Evolutionary conservation across 2,888 invertebrate genomes (phyloP), one percentile per base, ranked within the genome.

Genomic region (Hirtodrosophila trivittata): DNA sequence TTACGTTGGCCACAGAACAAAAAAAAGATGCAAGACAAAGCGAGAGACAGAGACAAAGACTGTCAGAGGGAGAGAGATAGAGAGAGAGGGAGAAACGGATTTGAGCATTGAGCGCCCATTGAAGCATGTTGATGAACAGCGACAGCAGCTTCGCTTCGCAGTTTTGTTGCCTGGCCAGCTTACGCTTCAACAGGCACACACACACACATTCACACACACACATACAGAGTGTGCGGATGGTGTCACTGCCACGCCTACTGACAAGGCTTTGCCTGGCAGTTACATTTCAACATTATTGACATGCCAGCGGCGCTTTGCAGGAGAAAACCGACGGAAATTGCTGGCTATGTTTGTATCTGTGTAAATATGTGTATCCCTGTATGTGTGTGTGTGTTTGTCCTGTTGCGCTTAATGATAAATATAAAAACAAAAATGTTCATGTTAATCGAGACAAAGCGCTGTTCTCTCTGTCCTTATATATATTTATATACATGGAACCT

Each of bases 401-500:
- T 80, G 80, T 86, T 80, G 80, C 80, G 87, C 80, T 84, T 69
- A 70, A 81, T 81, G 69, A 67, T 66, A 78, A 65, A 81, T 73
- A 74, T 73, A 66, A 66, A 58, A 55, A 60, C 51, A 66, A 64
- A 57, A 66, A 58, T 74, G 82, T 59, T 82, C 87, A 77, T 87
- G 86, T 87, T 81, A 85, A 85, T 86, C 83, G 83, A 81, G 70
- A 81, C 87, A 87, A 87, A 86, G 84, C 65, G 60, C 58, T 64
- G 55, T 30, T 37, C 60, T 35, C 58, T 42, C 54, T 66, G 66
- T 72, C 66, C 64, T 58, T 74, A 51, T 35, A 51, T 52, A 49
- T 41, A 45, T 28, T 35, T n/a, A 30, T 30, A 32, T n/a, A 41
- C 33, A 21, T 21, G 5, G 18, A 21, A 21, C 5, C 2, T 21